phyloP scores from a whole-genome alignment of 2,113 vertebrate genomes.

The Gopherus flavomarginatus region DNA sequence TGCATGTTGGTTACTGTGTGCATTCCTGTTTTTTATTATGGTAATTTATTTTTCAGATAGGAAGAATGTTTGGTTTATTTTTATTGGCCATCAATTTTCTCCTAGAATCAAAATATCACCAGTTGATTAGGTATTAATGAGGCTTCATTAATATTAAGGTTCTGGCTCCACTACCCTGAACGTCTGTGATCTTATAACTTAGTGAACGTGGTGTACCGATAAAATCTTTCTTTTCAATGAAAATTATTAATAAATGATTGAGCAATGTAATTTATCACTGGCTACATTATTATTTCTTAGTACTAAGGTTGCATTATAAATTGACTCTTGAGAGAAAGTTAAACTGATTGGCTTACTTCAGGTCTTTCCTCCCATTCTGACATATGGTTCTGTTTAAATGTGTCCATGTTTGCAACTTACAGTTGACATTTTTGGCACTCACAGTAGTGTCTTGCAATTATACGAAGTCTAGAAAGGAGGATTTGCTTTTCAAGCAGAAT shows the following conservation, averaged over 20 bases:
- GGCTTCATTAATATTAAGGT: constrained; percentile 19
- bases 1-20: not conserved
- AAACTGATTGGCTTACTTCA: constrained; percentile 61
- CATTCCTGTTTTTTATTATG: not conserved
- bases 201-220: not conserved
- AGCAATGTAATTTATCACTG: constrained; percentile 21
- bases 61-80: constrained; percentile 40
- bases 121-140: constrained; percentile 48
- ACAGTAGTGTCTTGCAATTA: constrained; percentile 81
- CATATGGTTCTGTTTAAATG: constrained; percentile 85
- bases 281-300: constrained; percentile 46
- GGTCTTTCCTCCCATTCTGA: constrained; percentile 64
- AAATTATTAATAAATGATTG: constrained; percentile 34
- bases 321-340: constrained; percentile 74
- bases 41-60: not conserved
- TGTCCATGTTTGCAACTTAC: constrained; percentile 81
- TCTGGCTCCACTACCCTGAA: not conserved
- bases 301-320: constrained; percentile 56
- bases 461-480: constrained; percentile 80
- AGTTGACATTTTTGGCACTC: constrained; percentile 84
- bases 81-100: constrained; percentile 48
- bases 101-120: constrained; percentile 39
- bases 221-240: constrained; percentile 36
- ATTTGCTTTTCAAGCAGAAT: constrained; percentile 83
- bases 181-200: constrained; percentile 19